Conservation (phyloP, 2,797 vertebrate species). For the Pangasius krempfi region DNA sequence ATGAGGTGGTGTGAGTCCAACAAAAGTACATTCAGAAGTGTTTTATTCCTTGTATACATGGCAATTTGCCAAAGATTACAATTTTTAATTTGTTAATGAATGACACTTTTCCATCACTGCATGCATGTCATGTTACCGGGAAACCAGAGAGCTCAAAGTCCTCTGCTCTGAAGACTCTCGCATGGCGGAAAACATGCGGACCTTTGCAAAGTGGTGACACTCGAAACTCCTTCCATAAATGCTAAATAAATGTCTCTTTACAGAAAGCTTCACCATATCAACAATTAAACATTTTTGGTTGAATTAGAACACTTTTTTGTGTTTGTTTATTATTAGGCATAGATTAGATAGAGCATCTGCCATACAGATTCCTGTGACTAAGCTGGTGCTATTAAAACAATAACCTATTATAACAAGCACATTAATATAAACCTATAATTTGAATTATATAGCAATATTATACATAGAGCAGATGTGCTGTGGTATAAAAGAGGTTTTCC, state of each 20-base stretch:
- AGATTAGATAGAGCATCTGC: neutral
- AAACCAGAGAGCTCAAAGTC: neutral
- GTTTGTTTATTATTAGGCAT: neutral
- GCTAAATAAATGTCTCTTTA: neutral
- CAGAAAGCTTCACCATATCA: neutral
- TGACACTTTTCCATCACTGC: no score
- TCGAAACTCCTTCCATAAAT: neutral
- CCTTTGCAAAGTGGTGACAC: neutral
- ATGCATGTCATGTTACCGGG: neutral
- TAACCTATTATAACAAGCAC: neutral
- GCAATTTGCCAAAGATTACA: neutral
- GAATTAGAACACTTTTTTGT: neutral
- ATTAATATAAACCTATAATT: neutral
- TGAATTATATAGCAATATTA: neutral
- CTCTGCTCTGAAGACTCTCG: neutral
- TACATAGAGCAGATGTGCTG: neutral
- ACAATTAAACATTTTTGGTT: neutral
- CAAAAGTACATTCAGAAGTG: neutral
- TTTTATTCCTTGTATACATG: neutral
- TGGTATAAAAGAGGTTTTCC: neutral
- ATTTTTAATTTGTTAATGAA: neutral
- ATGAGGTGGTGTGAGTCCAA: neutral
- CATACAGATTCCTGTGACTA: neutral
- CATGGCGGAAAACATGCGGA: neutral
- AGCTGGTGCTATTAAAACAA: neutral